phyloP scores from a whole-genome alignment of 1,140 invertebrate species.

The Drosophila kanapiae region DNA sequence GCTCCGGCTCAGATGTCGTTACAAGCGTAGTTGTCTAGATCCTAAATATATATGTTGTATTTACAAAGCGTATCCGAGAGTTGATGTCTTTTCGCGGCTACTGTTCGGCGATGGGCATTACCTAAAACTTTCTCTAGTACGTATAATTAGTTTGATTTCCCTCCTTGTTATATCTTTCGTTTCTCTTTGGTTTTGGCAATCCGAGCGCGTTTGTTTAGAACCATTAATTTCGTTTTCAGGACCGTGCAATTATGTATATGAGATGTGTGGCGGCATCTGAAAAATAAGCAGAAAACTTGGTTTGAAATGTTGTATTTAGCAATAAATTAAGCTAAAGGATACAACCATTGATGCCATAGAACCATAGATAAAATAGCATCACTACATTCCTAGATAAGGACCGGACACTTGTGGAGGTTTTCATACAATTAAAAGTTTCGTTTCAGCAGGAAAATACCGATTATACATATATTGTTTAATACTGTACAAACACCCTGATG shows the following conservation, averaged over 20 bases:
- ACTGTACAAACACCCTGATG: no score
- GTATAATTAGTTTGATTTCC: constrained; percentile 1
- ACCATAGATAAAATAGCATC: no score
- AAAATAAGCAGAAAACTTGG: neutral
- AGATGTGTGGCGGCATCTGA: constrained; percentile 14
- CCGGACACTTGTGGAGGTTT: no score
- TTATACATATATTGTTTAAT: no score
- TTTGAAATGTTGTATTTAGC: neutral
- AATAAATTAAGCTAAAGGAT: no score
- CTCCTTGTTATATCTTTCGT: constrained; percentile 15
- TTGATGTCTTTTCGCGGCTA: constrained; percentile 17
- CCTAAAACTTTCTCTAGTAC: constrained; percentile 9
- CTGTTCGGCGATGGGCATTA: constrained; percentile 18
- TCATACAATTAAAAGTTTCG: no score
- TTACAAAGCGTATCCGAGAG: constrained; percentile 27
- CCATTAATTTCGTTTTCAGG: constrained; percentile 9
- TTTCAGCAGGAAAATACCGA: no score
- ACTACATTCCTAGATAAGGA: no score
- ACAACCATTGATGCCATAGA: no score
- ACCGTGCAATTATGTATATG: constrained; percentile 1
- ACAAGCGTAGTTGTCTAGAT: constrained; percentile 70
- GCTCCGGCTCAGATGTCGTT: constrained; percentile 45
- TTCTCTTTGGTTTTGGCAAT: constrained; percentile 38
- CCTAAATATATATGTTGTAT: constrained; percentile 31
- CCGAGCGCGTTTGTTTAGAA: constrained; percentile 12